phyloP scores from a whole-genome alignment of 2,888 invertebrate species.

The Hydriomena furcata region DNA sequence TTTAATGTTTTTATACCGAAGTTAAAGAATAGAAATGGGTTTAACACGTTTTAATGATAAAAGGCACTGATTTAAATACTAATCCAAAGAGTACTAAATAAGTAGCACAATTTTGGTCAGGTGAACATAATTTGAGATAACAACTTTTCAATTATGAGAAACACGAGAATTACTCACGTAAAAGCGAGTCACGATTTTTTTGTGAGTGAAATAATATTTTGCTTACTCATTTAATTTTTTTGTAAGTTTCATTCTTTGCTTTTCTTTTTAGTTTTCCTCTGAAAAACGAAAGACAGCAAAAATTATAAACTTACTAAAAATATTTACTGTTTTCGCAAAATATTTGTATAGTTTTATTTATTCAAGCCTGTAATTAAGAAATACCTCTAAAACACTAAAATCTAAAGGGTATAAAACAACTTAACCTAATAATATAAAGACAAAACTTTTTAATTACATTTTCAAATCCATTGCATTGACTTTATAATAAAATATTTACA shows the following conservation, averaged over 20 bases:
- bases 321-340: background rate
- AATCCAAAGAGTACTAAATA: constrained; percentile 49
- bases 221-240: too few species aligned
- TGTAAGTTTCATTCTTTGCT: too few species aligned
- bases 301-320: background rate
- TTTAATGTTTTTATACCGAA: constrained; percentile 10
- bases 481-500: constrained; percentile 43
- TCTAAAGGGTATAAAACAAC: constrained; percentile 25
- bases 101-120: constrained; percentile 36
- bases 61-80: constrained; percentile 69
- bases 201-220: too few species aligned
- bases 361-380: background rate
- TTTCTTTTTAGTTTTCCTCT: constrained; percentile 2
- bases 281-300: constrained; percentile 3
- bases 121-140: background rate
- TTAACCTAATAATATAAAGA: constrained; percentile 28
- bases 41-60: constrained; percentile 48
- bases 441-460: constrained; percentile 46
- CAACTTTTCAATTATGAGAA: too few species aligned
- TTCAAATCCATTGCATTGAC: constrained; percentile 73
- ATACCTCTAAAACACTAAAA: constrained; percentile 4
- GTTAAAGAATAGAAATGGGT: constrained; percentile 27
- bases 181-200: too few species aligned
- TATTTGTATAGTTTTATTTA: background rate
- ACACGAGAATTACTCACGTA: too few species aligned